Base-by-base conservation (phyloP, 2,888 invertebrate genomes). In the Drosophila macrothrix region DNA sequence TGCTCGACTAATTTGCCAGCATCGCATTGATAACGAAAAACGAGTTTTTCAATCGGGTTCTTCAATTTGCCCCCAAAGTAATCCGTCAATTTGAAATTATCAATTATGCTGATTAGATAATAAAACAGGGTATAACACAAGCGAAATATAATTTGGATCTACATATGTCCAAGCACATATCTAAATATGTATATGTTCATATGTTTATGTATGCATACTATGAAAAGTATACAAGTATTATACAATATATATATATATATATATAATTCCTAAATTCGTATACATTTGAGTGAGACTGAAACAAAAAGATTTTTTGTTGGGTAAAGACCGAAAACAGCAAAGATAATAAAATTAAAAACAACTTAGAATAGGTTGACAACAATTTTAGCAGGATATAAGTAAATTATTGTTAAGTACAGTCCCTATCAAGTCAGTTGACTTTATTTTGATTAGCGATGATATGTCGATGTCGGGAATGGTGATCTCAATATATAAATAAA, bases 71-170 rank as follows among this genome's bases (percentile, higher is more conserved):
- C 31, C 14, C 22, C 12, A 49, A 46, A 46, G 29, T 35, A 61
- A 67, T 55, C 63, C 43, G 67, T 43, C 43, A 43, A 22, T 5
- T 5, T 22, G 43, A 43, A 43, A 12, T 22, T 3, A 43, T 43
- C 22, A 43, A 43, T 22, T 43, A 12, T 43, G 22, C 43, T 43
- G 22, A 43, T 63, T 82, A 84, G 84, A 88, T 82, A 76, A 65
- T 28, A 16, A 37, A 31, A 29, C 12, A 29, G 33, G 9, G 16
- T 5, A 10, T 50, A 29, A 37, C 1, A 29, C 10, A 10, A 2
- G 16, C 12, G 16, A 33, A 43, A 41, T 31, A 53, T 19, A 29
- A 35, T 49, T n/a, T 39, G 39, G 9, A 3, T 37, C 1, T 37
- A 25, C n/a, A 46, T 43, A 56, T 33, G 5, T 31, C 9, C 16